These are phyloP conservation scores for Diadema setosum DNA, from an alignment of 35 echinoderm and acorn worm species.

Conservation along the genomic window DNA sequence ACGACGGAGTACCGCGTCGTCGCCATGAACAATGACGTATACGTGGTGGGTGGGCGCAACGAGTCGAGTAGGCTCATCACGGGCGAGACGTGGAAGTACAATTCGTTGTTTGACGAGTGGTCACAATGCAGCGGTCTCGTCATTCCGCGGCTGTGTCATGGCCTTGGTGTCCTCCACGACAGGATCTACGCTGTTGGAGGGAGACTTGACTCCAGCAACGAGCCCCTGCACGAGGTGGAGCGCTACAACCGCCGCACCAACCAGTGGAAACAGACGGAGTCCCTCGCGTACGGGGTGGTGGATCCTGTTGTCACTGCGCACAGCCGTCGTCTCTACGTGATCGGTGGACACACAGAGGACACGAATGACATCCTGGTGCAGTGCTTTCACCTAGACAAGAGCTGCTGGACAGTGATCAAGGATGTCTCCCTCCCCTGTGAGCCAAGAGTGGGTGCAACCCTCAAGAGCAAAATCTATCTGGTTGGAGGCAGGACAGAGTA, in stretches of 20 bases:
- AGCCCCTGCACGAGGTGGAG: constrained; percentile 76
- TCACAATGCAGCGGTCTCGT: constrained; percentile 36
- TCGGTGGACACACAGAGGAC: constrained; percentile 68
- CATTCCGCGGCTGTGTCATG: constrained; percentile 68
- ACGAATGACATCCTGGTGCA: constrained; percentile 73
- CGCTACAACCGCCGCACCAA: constrained; percentile 65
- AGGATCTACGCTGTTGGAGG: constrained; percentile 91
- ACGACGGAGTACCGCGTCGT: constrained; percentile 80
- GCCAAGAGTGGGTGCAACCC: constrained; percentile 79
- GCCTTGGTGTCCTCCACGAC: constrained; percentile 78
- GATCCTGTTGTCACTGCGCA: constrained; percentile 88
- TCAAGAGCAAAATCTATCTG: constrained; percentile 95
- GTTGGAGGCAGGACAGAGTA: constrained; percentile 93
- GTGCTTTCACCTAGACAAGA: constrained; percentile 94
- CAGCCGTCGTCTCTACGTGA: constrained; percentile 84
- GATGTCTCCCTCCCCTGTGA: constrained; percentile 59
- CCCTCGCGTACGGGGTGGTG: constrained; percentile 87
- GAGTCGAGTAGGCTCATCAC: constrained; percentile 50
- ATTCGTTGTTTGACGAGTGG: constrained; percentile 87
- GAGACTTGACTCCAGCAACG: constrained; percentile 22
- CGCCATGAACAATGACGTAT: constrained; percentile 78
- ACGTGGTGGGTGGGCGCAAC: constrained; percentile 74
- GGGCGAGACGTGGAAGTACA: constrained; percentile 87
- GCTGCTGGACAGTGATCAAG: constrained; percentile 78
- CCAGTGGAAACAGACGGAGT: constrained; percentile 82